A percentile compares a stretch with the other conserved stretches of the same genome.
These are phyloP conservation scores for Saccopteryx leptura DNA, from an alignment of 2,113 vertebrate genomes.

Conservation along the genomic window DNA sequence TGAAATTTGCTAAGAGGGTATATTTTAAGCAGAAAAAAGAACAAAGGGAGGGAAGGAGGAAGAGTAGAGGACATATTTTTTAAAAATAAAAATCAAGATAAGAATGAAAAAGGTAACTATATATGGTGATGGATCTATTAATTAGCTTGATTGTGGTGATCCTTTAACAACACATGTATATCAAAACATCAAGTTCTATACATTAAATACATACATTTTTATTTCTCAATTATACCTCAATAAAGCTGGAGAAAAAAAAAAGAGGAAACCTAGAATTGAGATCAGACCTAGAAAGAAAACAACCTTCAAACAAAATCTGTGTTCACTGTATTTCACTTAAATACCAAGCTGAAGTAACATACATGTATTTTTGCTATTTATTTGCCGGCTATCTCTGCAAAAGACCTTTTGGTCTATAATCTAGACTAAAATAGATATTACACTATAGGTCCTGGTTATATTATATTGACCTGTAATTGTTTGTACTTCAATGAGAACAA, in stretches of 20 bases:
- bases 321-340: background rate
- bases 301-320: background rate
- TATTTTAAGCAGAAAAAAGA: background rate
- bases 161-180: background rate
- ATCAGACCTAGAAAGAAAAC: background rate
- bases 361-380: background rate
- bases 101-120: background rate
- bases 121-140: background rate
- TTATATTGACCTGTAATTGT: background rate
- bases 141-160: background rate
- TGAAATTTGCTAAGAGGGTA: background rate
- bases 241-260: background rate
- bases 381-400: background rate
- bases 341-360: background rate
- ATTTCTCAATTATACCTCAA: background rate
- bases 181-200: background rate
- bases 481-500: background rate
- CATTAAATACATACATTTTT: background rate
- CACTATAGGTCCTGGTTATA: background rate
- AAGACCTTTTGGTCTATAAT: background rate
- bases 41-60: background rate
- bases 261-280: background rate
- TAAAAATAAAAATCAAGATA: background rate
- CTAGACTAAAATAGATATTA: too few relatives aligned
- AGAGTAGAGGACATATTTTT: background rate